Base-by-base conservation (phyloP, 2,888 invertebrate species). In the Cylindroiulus punctatus region DNA sequence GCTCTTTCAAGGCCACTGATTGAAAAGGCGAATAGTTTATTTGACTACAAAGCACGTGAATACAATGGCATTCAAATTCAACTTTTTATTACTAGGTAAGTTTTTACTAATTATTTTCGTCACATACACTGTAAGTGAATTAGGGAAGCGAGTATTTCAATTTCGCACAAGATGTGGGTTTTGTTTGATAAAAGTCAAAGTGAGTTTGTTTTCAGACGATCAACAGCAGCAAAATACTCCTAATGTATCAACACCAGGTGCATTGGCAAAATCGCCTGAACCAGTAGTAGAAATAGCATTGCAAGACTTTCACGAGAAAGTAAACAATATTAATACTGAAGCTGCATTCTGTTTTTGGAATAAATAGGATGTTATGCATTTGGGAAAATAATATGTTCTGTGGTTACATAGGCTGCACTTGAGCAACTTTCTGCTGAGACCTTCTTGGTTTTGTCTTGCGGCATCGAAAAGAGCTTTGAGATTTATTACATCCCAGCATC, bases 191-290 rank as follows among this genome's bases (percentile, higher is more conserved):
- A 76, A 30, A 30, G 76, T 76, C 10, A 76, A 26, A 76, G 30
- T 30, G 14, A 76, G 76, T 76, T 76, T 76, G 76, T 76, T 76
- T 76, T 5, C 76, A 76, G 76, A 76, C 30, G 76, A 76, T 17
- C 76, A 76, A 76, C 30, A 30, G 26, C 14, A 76, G 30, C 4
- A 30, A 76, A 76, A 1, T 30, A 76, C 1, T n/a, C 1, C 26
- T 26, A 65, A n/a, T 65, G 22, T 65, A 0, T 0, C 26, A 26
- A 65, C 44, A 1, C 44, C 4, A 8, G 12, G 1, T 17, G 3
- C 76, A 26, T n/a, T 65, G 10, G 65, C 26, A n/a, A 76, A 76
- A 76, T 30, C 52, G 3, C 26, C 30, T 26, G 76, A 76, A 76
- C 76, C 76, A 30, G 30, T 76, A 17, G 2, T 76, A 30, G 76